These are phyloP conservation scores for Rachycentron canadum DNA, from an alignment of 2,797 vertebrate genomes.

Conservation along the genomic window DNA sequence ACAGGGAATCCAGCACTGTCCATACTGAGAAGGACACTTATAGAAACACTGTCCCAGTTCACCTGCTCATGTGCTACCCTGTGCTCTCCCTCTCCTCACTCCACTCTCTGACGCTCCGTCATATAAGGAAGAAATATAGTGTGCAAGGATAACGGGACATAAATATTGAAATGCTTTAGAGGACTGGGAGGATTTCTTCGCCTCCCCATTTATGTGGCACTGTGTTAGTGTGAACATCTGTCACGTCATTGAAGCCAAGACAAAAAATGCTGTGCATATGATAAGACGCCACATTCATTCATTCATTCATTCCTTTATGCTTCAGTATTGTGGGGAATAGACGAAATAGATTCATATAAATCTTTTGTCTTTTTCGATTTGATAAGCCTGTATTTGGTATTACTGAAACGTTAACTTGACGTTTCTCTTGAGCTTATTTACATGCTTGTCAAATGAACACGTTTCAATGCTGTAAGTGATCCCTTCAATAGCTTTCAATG, in stretches of 20 bases:
- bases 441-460: slow-evolving; percentile 47
- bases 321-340: slow-evolving; percentile 26
- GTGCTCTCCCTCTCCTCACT: slow-evolving; percentile 54
- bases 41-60: slow-evolving; percentile 68
- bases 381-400: slow-evolving; percentile 50
- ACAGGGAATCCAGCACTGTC: slow-evolving; percentile 74
- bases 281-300: slow-evolving; percentile 31
- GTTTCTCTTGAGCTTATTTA: slow-evolving; percentile 49
- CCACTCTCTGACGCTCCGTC: slow-evolving; percentile 26
- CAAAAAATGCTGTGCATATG: slow-evolving; percentile 53
- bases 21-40: slow-evolving; percentile 79
- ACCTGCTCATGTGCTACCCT: slow-evolving; percentile 70
- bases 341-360: slow-evolving; percentile 16
- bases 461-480: slow-evolving; percentile 31
- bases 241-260: slow-evolving; percentile 47
- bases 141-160: slow-evolving; percentile 64
- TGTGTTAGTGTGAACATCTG: slow-evolving; percentile 49
- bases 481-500: slow-evolving; percentile 35
- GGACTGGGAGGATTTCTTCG: background rate
- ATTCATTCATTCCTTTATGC: slow-evolving; percentile 10
- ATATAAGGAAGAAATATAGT: slow-evolving; percentile 50
- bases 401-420: slow-evolving; percentile 22
- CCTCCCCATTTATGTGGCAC: slow-evolving; percentile 55
- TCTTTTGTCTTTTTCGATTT: slow-evolving; percentile 4
- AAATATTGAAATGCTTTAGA: slow-evolving; percentile 67